Conservation (phyloP, 2,888 invertebrate genomes). For the Heliconius ethilla region DNA sequence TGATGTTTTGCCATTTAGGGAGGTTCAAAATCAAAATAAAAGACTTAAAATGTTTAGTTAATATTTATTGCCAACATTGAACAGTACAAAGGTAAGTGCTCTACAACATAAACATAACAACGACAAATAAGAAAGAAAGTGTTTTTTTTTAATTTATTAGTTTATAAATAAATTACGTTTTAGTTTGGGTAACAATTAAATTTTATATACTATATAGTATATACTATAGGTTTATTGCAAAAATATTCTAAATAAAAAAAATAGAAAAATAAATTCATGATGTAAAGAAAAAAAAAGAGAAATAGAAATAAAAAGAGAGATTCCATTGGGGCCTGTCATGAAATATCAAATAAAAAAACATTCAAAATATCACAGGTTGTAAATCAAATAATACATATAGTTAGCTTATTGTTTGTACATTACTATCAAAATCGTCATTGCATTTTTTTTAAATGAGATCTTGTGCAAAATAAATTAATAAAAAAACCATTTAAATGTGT, state of each 20-base stretch:
- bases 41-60: conserved; percentile 28
- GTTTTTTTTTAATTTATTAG: neutral
- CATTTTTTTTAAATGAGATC: conserved; percentile 1
- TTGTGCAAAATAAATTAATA: neutral
- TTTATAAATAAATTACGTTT: neutral
- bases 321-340: neutral
- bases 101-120: conserved; percentile 11
- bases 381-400: neutral
- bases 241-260: neutral
- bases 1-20: too few relatives aligned
- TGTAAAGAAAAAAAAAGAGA: neutral
- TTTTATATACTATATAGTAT: neutral
- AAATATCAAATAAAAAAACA: conserved; percentile 14
- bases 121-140: neutral
- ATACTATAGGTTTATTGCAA: neutral
- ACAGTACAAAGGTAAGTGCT: conserved; percentile 33
- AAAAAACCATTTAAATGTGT: neutral
- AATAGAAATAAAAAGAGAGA: conserved; percentile 6
- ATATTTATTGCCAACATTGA: conserved; percentile 43
- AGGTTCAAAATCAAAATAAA: conserved; percentile 27
- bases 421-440: neutral
- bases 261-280: neutral
- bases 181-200: neutral
- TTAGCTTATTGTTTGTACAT: neutral
- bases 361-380: conserved; percentile 30